These are phyloP conservation scores for Scaptomyza graminum DNA, from an alignment of 1,140 invertebrate species.

Conservation along the genomic window DNA sequence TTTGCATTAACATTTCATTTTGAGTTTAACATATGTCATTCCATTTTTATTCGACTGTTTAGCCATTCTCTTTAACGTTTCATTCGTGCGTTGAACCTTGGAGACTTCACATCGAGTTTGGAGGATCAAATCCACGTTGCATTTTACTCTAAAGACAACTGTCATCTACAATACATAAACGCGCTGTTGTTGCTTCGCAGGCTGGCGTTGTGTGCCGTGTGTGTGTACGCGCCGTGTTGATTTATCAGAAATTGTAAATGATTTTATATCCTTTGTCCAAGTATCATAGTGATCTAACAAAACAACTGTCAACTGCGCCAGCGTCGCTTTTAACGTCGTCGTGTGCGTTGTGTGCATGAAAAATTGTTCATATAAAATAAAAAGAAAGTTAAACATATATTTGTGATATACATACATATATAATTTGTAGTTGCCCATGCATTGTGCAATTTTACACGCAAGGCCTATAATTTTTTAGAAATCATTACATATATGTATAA, in stretches of 20 bases:
- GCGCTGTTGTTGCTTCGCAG: constrained; percentile 58
- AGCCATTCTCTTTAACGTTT: constrained; percentile 41
- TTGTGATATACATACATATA: constrained; percentile 66
- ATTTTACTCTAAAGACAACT: constrained; percentile 62
- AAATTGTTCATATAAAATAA: constrained; percentile 52
- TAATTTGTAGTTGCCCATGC: constrained; percentile 57
- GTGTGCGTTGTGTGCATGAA: constrained; percentile 65
- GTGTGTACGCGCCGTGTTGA: constrained; percentile 46
- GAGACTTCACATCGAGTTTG: constrained; percentile 82
- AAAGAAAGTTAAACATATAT: constrained; percentile 70
- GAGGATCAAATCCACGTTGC: constrained; percentile 83
- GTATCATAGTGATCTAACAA: constrained; percentile 36
- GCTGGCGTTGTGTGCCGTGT: constrained; percentile 57
- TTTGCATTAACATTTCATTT: constrained; percentile 33
- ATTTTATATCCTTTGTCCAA: constrained; percentile 44
- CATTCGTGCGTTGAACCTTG: constrained; percentile 55
- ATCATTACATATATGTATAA: constrained; percentile 38
- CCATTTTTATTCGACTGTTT: constrained; percentile 41
- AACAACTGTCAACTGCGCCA: constrained; percentile 57
- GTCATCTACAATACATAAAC: constrained; percentile 65
- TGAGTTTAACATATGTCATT: constrained; percentile 38
- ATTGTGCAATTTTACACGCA: constrained; percentile 71
- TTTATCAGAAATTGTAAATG: constrained; percentile 50
- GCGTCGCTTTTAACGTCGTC: constrained; percentile 52
- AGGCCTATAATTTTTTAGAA: constrained; percentile 50